A percentile compares a stretch with the other conserved stretches of the same genome.
These are phyloP conservation scores for Bombus cullumanus DNA, from an alignment of 1,140 invertebrate genomes.

Conservation along the genomic window DNA sequence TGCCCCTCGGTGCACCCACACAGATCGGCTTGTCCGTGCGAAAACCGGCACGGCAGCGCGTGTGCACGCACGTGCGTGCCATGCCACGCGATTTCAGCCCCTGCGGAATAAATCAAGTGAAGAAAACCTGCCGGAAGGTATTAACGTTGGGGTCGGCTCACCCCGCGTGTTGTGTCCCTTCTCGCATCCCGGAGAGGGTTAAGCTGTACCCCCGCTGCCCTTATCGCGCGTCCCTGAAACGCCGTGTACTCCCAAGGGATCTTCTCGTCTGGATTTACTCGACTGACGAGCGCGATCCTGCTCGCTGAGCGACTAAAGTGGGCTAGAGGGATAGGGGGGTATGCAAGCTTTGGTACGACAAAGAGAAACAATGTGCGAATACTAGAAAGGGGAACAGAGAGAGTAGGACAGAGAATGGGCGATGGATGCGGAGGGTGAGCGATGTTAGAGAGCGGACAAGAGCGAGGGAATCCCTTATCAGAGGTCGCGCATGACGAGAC, in stretches of 20 bases:
- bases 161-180: slow-evolving; percentile 53
- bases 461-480: slow-evolving; percentile 72
- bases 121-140: slow-evolving; percentile 77
- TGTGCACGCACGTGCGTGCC: slow-evolving; percentile 55
- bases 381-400: neutral
- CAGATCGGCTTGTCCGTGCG: slow-evolving; percentile 48
- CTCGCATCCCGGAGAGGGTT: slow-evolving; percentile 71
- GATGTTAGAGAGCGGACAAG: slow-evolving; percentile 29
- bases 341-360: neutral
- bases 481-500: slow-evolving; percentile 75
- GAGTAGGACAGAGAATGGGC: neutral
- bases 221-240: slow-evolving; percentile 73
- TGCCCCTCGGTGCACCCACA: slow-evolving; percentile 19
- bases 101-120: slow-evolving; percentile 77
- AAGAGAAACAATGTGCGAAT: neutral
- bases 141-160: slow-evolving; percentile 69
- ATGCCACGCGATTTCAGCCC: slow-evolving; percentile 56
- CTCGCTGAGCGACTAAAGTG: slow-evolving; percentile 36
- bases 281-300: slow-evolving; percentile 61
- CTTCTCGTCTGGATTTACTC: slow-evolving; percentile 67
- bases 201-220: slow-evolving; percentile 63
- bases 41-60: slow-evolving; percentile 41
- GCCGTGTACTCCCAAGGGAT: slow-evolving; percentile 64
- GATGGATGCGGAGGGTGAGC: neutral
- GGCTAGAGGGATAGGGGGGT: slow-evolving; percentile 32